These are phyloP conservation scores for Cryptomyrus ogoouensis DNA, from an alignment of 2,113 vertebrate genomes.

Conservation along the genomic window DNA sequence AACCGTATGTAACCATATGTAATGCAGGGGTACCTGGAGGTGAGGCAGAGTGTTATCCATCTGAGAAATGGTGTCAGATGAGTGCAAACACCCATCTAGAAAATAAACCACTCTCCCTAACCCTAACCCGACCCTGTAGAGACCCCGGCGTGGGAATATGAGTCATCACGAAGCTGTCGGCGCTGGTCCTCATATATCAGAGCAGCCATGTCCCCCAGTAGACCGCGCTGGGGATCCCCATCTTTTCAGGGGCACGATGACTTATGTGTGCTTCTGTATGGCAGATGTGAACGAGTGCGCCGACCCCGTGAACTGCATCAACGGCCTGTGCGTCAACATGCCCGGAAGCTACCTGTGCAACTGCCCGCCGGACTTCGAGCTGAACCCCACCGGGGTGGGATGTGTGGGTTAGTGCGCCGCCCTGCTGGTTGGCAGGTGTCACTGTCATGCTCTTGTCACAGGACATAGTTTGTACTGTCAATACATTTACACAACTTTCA, in stretches of 20 bases:
- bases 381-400: constrained; percentile 85
- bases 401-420: constrained; percentile 77
- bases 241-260: not conserved
- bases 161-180: not conserved
- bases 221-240: not conserved
- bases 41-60: not conserved
- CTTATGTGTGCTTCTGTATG: constrained; percentile 14
- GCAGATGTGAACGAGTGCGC: constrained; percentile 87
- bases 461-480: not conserved
- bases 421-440: not conserved
- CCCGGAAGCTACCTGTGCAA: constrained; percentile 83
- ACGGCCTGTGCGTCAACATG: constrained; percentile 83
- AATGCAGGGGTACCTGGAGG: not conserved
- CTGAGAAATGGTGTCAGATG: not conserved
- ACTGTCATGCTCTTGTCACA: not conserved
- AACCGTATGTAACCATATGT: not conserved
- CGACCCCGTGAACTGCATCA: constrained; percentile 88
- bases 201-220: not conserved
- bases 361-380: constrained; percentile 84
- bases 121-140: not conserved
- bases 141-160: not conserved
- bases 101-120: not conserved
- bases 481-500: not conserved
- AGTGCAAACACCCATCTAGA: not conserved
- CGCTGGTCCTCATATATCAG: not conserved